Conservation (phyloP, 2,797 vertebrate species). For the Arvicola amphibius region DNA sequence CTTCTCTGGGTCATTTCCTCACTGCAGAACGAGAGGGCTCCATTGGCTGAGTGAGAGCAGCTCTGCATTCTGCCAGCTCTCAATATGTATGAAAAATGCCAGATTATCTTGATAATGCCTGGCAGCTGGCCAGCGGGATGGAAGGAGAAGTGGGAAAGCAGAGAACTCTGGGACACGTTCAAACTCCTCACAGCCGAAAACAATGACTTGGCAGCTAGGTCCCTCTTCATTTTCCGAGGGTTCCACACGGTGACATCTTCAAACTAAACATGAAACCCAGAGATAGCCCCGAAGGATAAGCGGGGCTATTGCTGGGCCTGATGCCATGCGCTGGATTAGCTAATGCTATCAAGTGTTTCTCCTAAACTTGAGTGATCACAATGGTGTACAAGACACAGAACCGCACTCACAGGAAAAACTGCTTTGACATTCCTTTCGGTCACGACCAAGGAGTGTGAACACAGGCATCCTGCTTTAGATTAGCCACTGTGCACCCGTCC, state of each 20-base stretch:
- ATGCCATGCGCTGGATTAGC: not conserved
- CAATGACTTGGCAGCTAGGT: not conserved
- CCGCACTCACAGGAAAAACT: not conserved
- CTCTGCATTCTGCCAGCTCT: not conserved
- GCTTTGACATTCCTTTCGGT: not conserved
- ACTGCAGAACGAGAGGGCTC: not conserved
- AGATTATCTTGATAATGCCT: not conserved
- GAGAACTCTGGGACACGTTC: not conserved
- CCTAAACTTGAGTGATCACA: not conserved
- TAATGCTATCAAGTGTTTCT: not conserved
- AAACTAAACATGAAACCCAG: not conserved
- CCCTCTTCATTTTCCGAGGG: not conserved
- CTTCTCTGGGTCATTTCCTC: not conserved
- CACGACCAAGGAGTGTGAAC: not conserved
- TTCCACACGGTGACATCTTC: not conserved
- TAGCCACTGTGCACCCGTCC: slow-evolving; percentile 10
- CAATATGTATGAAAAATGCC: not conserved
- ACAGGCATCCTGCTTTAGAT: not conserved
- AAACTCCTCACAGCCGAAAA: slow-evolving; percentile 22
- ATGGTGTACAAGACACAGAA: not conserved
- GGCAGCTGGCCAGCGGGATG: not conserved
- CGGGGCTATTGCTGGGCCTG: not conserved
- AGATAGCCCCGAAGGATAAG: not conserved
- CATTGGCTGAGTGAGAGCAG: not conserved
- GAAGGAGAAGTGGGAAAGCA: not conserved